phyloP scores from a whole-genome alignment of 1,140 invertebrate genomes.

The Campodea augens region DNA sequence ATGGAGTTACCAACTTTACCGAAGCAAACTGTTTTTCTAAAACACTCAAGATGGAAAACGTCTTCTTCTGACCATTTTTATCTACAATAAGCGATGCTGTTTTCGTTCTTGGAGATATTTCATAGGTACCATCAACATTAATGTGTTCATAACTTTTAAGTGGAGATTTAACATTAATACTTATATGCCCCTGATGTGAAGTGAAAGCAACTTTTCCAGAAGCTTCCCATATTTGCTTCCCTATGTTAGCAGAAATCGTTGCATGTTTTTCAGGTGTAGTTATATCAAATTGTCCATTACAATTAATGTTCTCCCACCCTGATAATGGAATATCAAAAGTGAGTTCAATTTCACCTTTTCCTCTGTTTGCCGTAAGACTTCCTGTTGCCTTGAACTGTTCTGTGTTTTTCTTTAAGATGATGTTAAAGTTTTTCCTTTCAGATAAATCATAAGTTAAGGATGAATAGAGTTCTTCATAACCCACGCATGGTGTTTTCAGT shows the following conservation, averaged over 20 bases:
- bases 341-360: not conserved
- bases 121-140: not conserved
- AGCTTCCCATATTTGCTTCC: not conserved
- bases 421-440: not conserved
- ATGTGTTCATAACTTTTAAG: constrained; percentile 1
- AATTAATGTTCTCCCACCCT: constrained; percentile 3
- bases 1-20: constrained; percentile 1
- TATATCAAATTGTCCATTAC: constrained; percentile 3
- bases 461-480: constrained; percentile 8
- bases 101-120: not conserved
- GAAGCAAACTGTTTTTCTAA: not conserved
- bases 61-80: not conserved
- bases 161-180: not conserved
- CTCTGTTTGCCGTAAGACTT: not conserved
- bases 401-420: not conserved
- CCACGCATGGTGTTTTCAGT: constrained; percentile 8
- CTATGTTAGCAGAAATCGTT: not conserved
- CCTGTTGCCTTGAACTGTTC: not conserved
- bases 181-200: not conserved
- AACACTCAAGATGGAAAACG: not conserved
- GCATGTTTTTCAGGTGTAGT: not conserved
- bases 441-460: constrained; percentile 6
- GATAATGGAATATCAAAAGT: constrained; percentile 6
- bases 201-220: not conserved
- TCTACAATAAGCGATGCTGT: not conserved